These are phyloP conservation scores for Sebastes trivittatus DNA, from an alignment of 2,797 vertebrate species.

Conservation along the genomic window DNA sequence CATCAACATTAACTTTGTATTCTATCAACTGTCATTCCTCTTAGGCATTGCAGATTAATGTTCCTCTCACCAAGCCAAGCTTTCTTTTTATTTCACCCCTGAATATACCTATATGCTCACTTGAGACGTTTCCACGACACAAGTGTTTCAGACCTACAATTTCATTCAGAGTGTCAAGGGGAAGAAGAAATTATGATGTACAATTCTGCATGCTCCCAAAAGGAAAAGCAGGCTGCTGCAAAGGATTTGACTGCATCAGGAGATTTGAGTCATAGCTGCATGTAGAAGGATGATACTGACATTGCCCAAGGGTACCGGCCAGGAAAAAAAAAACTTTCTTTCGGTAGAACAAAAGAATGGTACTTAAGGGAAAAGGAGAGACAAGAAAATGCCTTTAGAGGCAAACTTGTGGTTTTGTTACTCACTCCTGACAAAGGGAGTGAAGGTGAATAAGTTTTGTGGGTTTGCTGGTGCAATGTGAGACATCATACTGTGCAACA, in stretches of 20 bases:
- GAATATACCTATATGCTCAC: not conserved
- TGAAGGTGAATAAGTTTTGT: not conserved
- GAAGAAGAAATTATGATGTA: conserved; percentile 9
- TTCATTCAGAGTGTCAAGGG: conserved; percentile 11
- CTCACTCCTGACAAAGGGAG: not conserved
- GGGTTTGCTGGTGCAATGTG: not conserved
- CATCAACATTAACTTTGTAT: not conserved
- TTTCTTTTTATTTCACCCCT: not conserved
- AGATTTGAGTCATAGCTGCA: conserved; percentile 39
- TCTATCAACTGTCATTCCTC: not conserved
- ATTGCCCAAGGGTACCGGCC: conserved; percentile 12
- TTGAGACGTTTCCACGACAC: not conserved
- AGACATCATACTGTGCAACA: not conserved
- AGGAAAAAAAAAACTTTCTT: not conserved
- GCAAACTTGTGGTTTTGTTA: conserved; percentile 1
- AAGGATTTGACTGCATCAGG: conserved; percentile 34
- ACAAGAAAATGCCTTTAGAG: conserved; percentile 8
- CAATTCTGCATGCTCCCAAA: conserved; percentile 18
- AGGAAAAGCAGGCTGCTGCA: conserved; percentile 9
- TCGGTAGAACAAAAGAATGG: conserved; percentile 15
- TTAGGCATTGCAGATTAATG: not conserved
- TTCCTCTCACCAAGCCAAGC: not conserved
- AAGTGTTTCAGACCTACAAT: not conserved
- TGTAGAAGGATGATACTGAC: conserved; percentile 21
- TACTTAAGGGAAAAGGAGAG: conserved; percentile 10